Percentiles rank a stretch among this genome's conserved stretches.
Conservation (phyloP, 1,140 invertebrate genomes). For the Diorhabda carinulata region DNA sequence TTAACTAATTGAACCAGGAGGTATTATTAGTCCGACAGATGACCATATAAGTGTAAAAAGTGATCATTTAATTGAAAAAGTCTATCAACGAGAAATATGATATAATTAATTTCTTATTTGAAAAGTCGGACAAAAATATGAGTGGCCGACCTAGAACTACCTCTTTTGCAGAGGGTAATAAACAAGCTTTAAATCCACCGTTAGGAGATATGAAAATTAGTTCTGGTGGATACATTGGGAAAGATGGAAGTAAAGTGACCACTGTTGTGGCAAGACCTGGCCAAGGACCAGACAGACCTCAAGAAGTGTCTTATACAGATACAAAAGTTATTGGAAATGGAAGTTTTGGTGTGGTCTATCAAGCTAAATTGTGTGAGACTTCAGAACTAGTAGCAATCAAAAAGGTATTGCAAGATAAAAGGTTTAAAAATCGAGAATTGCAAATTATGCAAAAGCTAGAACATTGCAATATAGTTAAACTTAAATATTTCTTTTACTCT, state of each 20-base stretch:
- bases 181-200: neutral
- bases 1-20: neutral
- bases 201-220: neutral
- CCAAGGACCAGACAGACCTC: constrained; percentile 87
- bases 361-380: constrained; percentile 93
- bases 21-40: neutral
- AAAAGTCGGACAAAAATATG: neutral
- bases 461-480: constrained; percentile 99
- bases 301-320: constrained; percentile 95
- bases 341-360: constrained; percentile 98
- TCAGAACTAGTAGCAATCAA: constrained; percentile 98
- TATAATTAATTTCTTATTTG: neutral
- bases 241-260: constrained; percentile 90
- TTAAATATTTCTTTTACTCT: constrained; percentile 99
- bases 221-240: constrained; percentile 59
- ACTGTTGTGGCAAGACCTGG: constrained; percentile 94
- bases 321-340: constrained; percentile 99
- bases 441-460: constrained; percentile 99
- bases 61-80: neutral
- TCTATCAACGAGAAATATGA: neutral
- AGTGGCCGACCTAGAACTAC: neutral
- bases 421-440: constrained; percentile 99
- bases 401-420: constrained; percentile 99
- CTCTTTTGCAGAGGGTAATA: neutral
- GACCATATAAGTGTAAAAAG: neutral